Percentiles rank a stretch among this genome's conserved stretches.
These are phyloP conservation scores for Halocaridina rubra DNA, from an alignment of 2,888 invertebrate genomes.

Conservation along the genomic window DNA sequence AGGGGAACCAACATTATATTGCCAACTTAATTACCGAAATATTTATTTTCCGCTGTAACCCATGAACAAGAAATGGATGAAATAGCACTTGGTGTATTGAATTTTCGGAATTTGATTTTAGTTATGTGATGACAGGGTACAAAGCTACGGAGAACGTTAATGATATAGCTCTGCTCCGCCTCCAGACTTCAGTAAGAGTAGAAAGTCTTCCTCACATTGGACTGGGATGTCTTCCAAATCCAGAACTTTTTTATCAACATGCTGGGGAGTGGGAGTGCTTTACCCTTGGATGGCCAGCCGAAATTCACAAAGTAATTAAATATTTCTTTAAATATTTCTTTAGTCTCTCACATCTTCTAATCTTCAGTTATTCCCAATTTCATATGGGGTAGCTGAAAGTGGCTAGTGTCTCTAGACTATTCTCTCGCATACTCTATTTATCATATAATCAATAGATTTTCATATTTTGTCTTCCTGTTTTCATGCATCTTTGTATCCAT, in stretches of 20 bases:
- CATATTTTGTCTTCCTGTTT: neutral
- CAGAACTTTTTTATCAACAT: slow-evolving; percentile 21
- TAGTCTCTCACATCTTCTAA: neutral
- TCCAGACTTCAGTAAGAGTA: slow-evolving; percentile 16
- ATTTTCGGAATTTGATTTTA: no score
- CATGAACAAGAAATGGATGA: no score
- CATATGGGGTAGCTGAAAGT: neutral
- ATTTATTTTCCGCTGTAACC: no score
- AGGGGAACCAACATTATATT: no score
- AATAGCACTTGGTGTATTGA: no score
- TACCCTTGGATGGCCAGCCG: slow-evolving; percentile 42
- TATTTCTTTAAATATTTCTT: neutral
- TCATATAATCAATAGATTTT: neutral
- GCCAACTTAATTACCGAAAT: no score
- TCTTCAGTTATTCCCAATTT: neutral
- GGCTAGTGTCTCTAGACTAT: neutral
- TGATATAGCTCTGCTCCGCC: slow-evolving; percentile 41
- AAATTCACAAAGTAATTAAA: neutral
- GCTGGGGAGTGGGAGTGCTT: slow-evolving; percentile 47
- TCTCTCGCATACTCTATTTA: neutral
- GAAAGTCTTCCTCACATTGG: slow-evolving; percentile 41
- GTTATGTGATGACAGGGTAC: slow-evolving; percentile 28
- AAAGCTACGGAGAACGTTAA: neutral
- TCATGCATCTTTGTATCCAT: no score
- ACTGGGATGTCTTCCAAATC: slow-evolving; percentile 43